Conservation (phyloP, 1,140 invertebrate genomes). For the Planococcus citri region DNA sequence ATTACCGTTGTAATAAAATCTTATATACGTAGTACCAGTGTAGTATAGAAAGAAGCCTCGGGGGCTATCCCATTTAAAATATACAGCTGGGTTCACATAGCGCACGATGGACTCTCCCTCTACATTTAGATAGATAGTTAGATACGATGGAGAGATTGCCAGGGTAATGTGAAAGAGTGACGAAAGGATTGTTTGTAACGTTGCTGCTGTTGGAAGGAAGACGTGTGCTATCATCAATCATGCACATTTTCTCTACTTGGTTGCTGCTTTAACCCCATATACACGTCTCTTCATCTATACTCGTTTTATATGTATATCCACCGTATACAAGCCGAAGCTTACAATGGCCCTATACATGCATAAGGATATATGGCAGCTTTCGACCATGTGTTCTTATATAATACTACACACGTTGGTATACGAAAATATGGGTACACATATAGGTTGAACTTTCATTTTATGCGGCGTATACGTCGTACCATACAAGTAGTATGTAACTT, state of each 20-base stretch:
- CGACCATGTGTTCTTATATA: not conserved
- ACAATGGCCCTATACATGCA: not conserved
- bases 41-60: not conserved
- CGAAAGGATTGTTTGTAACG: constrained; percentile 6
- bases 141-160: not conserved
- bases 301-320: too few relatives aligned
- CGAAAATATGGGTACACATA: not conserved
- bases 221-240: constrained; percentile 6
- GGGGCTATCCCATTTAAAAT: not conserved
- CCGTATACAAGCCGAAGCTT: not conserved
- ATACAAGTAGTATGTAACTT: not conserved
- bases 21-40: too few relatives aligned
- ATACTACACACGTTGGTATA: too few relatives aligned
- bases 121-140: not conserved
- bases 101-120: not conserved
- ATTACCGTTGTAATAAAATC: too few relatives aligned
- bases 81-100: not conserved
- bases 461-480: not conserved
- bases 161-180: not conserved
- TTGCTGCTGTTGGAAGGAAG: too few relatives aligned
- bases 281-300: too few relatives aligned
- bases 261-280: not conserved
- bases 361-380: too few relatives aligned
- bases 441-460: not conserved
- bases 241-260: not conserved